Conservation (phyloP, 2,797 vertebrate genomes). For the Apogon talboti region DNA sequence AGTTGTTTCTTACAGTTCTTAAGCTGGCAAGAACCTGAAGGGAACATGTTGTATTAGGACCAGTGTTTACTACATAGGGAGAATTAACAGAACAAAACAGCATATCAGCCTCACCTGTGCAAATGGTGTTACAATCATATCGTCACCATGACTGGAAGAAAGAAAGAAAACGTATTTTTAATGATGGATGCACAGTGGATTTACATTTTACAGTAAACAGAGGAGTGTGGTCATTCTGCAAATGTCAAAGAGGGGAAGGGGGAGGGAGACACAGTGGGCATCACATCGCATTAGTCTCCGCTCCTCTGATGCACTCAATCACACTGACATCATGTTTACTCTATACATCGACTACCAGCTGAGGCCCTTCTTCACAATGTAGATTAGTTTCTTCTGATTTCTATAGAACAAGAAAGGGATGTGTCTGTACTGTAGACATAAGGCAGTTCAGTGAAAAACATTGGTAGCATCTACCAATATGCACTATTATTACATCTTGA, state of each 20-base stretch:
- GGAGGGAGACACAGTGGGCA: not conserved
- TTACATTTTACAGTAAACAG: conserved; percentile 24
- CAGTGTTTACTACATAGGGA: not conserved
- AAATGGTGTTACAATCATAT: conserved; percentile 99
- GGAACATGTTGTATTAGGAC: conserved; percentile 13
- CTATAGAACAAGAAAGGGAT: not conserved
- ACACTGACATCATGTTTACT: conserved; percentile 50
- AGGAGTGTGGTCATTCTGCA: conserved; percentile 9
- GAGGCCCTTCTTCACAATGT: conserved; percentile 24
- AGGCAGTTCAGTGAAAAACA: not conserved
- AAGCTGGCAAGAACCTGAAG: conserved; percentile 95
- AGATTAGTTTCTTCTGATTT: conserved; percentile 16
- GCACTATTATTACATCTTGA: conserved; percentile 1
- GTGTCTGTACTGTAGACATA: conserved; percentile 2
- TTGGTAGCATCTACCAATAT: not conserved
- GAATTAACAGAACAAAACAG: not conserved
- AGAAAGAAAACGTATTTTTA: conserved; percentile 45
- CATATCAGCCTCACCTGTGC: conserved; percentile 89
- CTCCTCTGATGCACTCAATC: conserved; percentile 27
- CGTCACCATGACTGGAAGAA: conserved; percentile 95
- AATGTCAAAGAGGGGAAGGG: conserved; percentile 17
- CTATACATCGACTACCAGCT: conserved; percentile 36
- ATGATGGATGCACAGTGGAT: conserved; percentile 21
- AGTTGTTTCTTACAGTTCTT: conserved; percentile 98
- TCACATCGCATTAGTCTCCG: conserved; percentile 47